Percentiles rank a stretch among this genome's conserved stretches.
Conservation (phyloP, 2,888 invertebrate species). For the Podotricha telesiphe region DNA sequence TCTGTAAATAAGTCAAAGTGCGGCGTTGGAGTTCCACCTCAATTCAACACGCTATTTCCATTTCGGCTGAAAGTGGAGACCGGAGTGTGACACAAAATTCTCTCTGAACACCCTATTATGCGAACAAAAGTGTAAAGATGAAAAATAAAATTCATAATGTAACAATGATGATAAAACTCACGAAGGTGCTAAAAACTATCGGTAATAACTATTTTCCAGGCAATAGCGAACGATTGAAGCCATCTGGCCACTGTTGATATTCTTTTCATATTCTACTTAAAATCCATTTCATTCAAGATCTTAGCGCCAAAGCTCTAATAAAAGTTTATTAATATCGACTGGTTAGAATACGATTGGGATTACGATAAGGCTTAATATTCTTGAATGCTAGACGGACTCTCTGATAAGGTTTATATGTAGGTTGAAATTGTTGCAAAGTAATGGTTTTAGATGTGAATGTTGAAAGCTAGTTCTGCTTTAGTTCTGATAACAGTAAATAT, state of each 20-base stretch:
- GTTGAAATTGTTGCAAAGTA: neutral
- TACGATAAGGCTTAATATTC: slow-evolving; percentile 17
- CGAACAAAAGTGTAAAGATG: neutral
- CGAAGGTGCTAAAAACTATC: slow-evolving; percentile 16
- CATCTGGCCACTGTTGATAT: slow-evolving; percentile 21
- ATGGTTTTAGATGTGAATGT: neutral
- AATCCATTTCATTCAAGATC: slow-evolving; percentile 16
- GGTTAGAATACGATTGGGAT: slow-evolving; percentile 20
- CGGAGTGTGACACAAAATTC: too few relatives aligned
- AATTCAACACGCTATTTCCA: too few relatives aligned
- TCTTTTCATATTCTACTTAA: slow-evolving; percentile 24
- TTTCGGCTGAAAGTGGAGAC: too few relatives aligned
- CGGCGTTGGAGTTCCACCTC: too few relatives aligned
- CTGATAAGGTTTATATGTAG: slow-evolving; percentile 12
- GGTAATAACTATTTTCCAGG: slow-evolving; percentile 15
- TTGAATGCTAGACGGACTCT: slow-evolving; percentile 8
- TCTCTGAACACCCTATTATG: too few relatives aligned
- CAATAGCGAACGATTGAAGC: slow-evolving; percentile 16
- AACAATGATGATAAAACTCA: slow-evolving; percentile 4
- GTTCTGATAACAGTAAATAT: neutral
- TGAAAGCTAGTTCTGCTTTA: neutral
- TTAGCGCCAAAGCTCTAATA: slow-evolving; percentile 25
- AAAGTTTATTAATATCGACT: slow-evolving; percentile 27
- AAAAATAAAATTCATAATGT: neutral
- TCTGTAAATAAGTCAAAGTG: too few relatives aligned